A percentile compares a stretch with the other conserved stretches of the same genome.
Evolutionary conservation across 2,888 invertebrate species (phyloP).

Genomic region (Pterostichus madidus): DNA sequence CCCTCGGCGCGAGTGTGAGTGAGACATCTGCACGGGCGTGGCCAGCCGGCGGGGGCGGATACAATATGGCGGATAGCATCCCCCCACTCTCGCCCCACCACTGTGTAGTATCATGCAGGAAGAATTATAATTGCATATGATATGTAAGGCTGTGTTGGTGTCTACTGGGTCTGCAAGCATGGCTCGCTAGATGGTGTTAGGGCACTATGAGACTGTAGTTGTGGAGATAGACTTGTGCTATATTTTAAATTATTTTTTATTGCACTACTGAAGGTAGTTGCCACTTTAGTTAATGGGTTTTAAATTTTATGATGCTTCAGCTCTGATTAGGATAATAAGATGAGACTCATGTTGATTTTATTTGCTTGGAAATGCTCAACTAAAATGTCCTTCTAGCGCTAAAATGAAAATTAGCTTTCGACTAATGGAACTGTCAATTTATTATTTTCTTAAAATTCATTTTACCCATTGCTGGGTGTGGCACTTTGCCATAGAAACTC

Average conservation of each 20-base stretch:
- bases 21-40: constrained; percentile 74
- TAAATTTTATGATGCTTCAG: constrained; percentile 50
- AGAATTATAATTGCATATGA: constrained; percentile 78
- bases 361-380: background rate
- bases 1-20: constrained; percentile 69
- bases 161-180: background rate
- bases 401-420: too few species aligned
- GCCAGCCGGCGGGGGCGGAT: constrained; percentile 76
- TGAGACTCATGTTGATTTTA: constrained; percentile 19
- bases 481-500: too few species aligned
- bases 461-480: too few species aligned
- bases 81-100: constrained; percentile 74
- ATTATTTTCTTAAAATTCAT: too few species aligned
- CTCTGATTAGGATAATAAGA: constrained; percentile 39
- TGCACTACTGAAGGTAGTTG: constrained; percentile 25
- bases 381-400: too few species aligned
- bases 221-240: constrained; percentile 14
- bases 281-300: constrained; percentile 51
- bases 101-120: constrained; percentile 75
- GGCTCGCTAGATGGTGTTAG: background rate
- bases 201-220: background rate
- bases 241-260: constrained; percentile 56
- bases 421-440: too few species aligned
- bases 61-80: constrained; percentile 77
- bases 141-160: constrained; percentile 74